phyloP scores from a whole-genome alignment of 2,888 invertebrate species.

The Polyploca ridens region DNA sequence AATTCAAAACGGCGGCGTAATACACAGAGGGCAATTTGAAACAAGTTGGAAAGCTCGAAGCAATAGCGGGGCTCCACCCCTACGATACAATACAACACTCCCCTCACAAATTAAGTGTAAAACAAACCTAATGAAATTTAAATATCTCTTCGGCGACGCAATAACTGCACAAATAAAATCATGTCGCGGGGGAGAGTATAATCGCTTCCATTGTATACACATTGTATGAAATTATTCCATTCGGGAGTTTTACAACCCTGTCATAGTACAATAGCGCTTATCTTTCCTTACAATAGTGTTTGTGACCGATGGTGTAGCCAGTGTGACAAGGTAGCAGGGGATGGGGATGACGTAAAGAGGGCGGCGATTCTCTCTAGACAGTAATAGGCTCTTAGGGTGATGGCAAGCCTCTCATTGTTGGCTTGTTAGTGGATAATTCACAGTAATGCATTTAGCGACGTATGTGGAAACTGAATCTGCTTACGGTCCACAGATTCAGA shows the following conservation, averaged over 20 bases:
- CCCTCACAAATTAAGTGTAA: constrained; percentile 85
- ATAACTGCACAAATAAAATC: constrained; percentile 84
- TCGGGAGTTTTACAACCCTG: constrained; percentile 62
- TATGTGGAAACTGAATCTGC: constrained; percentile 64
- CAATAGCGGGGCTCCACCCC: constrained; percentile 75
- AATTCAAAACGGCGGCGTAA: constrained; percentile 77
- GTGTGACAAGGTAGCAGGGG: constrained; percentile 68
- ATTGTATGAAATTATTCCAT: constrained; percentile 67
- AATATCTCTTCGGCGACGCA: constrained; percentile 81
- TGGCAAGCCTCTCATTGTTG: constrained; percentile 79
- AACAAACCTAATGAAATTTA: constrained; percentile 85
- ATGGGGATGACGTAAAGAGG: constrained; percentile 63
- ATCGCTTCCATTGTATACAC: constrained; percentile 81
- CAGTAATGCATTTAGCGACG: constrained; percentile 66
- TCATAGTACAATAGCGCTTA: constrained; percentile 46
- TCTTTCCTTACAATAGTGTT: constrained; percentile 32
- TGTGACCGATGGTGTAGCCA: constrained; percentile 30
- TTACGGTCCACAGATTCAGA: constrained; percentile 33
- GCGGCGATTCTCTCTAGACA: constrained; percentile 73
- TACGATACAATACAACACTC: constrained; percentile 68
- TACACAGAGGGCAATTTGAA: constrained; percentile 67
- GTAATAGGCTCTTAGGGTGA: constrained; percentile 80
- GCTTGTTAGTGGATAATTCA: constrained; percentile 79
- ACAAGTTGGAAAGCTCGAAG: constrained; percentile 64
- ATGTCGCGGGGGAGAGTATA: constrained; percentile 78